Percentiles rank a stretch among this genome's conserved stretches.
phyloP scores from a whole-genome alignment of 2,113 vertebrate species.

The Otis tarda region DNA sequence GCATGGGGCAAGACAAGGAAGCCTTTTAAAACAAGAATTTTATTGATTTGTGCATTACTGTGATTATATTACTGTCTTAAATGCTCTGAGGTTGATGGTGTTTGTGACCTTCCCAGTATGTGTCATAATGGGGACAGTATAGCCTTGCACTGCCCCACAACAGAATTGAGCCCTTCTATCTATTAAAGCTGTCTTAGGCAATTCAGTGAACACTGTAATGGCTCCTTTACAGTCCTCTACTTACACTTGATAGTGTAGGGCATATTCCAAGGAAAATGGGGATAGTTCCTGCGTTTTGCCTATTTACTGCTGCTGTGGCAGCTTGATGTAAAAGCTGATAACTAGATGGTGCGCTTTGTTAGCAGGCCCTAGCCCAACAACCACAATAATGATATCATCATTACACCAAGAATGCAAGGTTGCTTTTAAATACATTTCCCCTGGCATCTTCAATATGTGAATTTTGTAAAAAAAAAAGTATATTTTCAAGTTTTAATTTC shows the following conservation, averaged over 20 bases:
- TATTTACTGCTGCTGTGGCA: background rate
- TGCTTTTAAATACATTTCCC: background rate
- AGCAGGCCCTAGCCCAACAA: background rate
- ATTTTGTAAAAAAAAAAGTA: background rate
- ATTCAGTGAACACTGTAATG: background rate
- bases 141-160: background rate
- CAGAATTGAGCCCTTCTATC: background rate
- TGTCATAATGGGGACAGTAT: background rate
- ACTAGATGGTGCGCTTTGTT: background rate
- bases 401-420: background rate
- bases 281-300: background rate
- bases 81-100: background rate
- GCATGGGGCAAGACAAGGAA: background rate
- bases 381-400: accelerated
- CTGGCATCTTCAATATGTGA: background rate
- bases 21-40: background rate
- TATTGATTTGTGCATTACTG: background rate
- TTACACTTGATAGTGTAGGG: background rate
- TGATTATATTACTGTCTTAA: background rate
- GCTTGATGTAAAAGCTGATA: background rate
- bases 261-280: background rate
- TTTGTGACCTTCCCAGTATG: background rate
- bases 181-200: background rate
- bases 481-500: background rate
- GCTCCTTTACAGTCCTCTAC: background rate